These are phyloP conservation scores for Reticulitermes lucifugus DNA, from an alignment of 2,888 invertebrate species.

Conservation along the genomic window DNA sequence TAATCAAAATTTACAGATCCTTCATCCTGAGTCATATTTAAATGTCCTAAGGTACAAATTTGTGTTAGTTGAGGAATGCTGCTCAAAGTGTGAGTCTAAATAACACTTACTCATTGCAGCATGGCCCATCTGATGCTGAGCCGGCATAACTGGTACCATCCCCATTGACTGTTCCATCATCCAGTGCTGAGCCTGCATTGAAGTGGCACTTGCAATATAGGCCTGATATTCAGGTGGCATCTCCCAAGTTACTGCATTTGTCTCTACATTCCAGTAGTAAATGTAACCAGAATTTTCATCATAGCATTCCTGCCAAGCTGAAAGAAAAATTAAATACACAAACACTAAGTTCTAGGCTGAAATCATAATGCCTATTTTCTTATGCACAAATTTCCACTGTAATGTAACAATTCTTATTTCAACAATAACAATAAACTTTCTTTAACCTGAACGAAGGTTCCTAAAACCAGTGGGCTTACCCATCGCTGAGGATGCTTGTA, in stretches of 20 bases:
- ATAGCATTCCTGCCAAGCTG: slow-evolving; percentile 75
- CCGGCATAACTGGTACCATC: slow-evolving; percentile 27
- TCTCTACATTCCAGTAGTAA: slow-evolving; percentile 74
- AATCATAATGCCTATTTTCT: no score
- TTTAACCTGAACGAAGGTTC: no score
- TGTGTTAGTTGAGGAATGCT: no score
- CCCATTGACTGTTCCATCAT: slow-evolving; percentile 45
- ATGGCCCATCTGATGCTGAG: slow-evolving; percentile 25
- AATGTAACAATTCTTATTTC: no score
- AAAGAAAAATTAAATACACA: slow-evolving; percentile 50
- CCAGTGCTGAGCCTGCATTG: slow-evolving; percentile 55
- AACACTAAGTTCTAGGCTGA: neutral
- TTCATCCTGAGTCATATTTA: no score
- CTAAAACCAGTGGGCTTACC: neutral
- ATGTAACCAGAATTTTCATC: slow-evolving; percentile 72
- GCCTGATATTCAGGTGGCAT: slow-evolving; percentile 66
- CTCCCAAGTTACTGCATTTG: slow-evolving; percentile 75
- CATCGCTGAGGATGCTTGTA: neutral
- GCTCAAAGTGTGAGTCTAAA: no score
- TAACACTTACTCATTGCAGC: slow-evolving; percentile 25
- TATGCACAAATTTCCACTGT: no score
- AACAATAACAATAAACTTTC: no score
- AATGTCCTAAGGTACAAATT: no score
- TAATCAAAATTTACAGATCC: no score
- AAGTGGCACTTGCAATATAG: slow-evolving; percentile 49